Evolutionary conservation across 2,888 invertebrate species (phyloP).

Genomic region (Salticus scenicus): DNA sequence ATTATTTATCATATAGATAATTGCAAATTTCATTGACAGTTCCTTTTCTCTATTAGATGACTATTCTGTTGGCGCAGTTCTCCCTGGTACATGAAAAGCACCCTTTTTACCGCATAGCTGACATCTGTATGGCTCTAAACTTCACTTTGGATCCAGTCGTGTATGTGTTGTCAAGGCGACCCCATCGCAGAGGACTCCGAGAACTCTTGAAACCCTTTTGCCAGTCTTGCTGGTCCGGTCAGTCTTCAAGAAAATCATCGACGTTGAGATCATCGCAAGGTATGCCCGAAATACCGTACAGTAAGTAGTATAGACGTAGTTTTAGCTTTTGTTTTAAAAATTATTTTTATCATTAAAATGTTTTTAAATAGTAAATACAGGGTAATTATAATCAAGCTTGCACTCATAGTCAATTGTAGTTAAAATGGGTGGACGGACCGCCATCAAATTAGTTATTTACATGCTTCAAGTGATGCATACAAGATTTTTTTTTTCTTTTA

Average conservation of each 20-base stretch:
- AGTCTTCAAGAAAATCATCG: slow-evolving; percentile 20
- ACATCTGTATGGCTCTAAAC: slow-evolving; percentile 86
- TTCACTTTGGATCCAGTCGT: slow-evolving; percentile 85
- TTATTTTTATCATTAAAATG: no score
- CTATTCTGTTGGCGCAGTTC: slow-evolving; percentile 81
- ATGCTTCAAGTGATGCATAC: no score
- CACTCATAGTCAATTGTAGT: no score
- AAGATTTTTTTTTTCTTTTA: no score
- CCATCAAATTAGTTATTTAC: no score
- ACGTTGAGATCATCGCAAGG: slow-evolving; percentile 62
- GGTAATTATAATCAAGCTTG: no score
- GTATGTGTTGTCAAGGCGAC: slow-evolving; percentile 62
- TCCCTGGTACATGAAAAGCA: slow-evolving; percentile 72
- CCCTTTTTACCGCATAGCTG: slow-evolving; percentile 81
- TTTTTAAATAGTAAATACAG: no score
- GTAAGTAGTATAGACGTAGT: slow-evolving; percentile 47
- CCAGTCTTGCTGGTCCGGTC: slow-evolving; percentile 49
- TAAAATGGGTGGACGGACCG: no score
- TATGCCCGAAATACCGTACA: slow-evolving; percentile 38
- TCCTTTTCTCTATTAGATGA: slow-evolving; percentile 78
- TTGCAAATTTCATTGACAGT: no score
- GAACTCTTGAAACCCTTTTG: slow-evolving; percentile 51
- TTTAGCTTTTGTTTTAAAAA: no score
- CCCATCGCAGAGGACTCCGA: slow-evolving; percentile 47
- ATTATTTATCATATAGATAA: no score